Base-by-base conservation (phyloP, 2,797 vertebrate genomes). In the Podarcis siculus region DNA sequence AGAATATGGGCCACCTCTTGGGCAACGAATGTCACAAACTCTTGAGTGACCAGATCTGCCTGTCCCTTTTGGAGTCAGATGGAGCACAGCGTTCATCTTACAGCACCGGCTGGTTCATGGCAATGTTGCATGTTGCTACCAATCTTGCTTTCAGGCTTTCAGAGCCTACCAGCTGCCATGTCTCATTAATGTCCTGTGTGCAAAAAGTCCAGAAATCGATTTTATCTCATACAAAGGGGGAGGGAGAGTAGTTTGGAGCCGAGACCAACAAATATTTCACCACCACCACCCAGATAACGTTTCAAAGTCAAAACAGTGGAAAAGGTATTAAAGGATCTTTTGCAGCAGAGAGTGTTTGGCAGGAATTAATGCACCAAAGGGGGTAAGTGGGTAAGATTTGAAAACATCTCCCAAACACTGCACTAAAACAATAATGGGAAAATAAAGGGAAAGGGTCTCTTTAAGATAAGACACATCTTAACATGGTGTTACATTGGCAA, bases 61-160 rank as follows among this genome's bases (percentile, higher is more conserved):
- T 58, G 7, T 35, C n/a, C 73, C 71, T 49, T 73, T 55, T 55
- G 49, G 49, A 55, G 13, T 55, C 49, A 55, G 49, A 55, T 55
- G 49, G 49, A 55, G 49, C 49, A 55, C 49, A 55, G 49, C 13
- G 3, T 55, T 55, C 49, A 55, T 55, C 49, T 55, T 15, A 55
- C 3, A 55, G 49, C 49, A 55, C 49, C 13, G 49, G 49, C 49
- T 49, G 49, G 49, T 49, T 49, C 49, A 49, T 49, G 81, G 9
- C 17, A 79, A 86, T 79, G 45, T 72, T 61, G 49, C 3, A 13
- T 15, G 10, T 55, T 0, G 1, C 45, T 76, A 73, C 67, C 45
- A 81, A 90, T 67, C 73, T 64, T 82, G 75, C 21, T 23, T 55
- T 86, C 67, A 55, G 32, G 3, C n/a, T 80, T 86, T 67, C 58